Evolutionary conservation across 1,140 invertebrate species (phyloP).

Genomic region (Caenorhabditis remanei): DNA sequence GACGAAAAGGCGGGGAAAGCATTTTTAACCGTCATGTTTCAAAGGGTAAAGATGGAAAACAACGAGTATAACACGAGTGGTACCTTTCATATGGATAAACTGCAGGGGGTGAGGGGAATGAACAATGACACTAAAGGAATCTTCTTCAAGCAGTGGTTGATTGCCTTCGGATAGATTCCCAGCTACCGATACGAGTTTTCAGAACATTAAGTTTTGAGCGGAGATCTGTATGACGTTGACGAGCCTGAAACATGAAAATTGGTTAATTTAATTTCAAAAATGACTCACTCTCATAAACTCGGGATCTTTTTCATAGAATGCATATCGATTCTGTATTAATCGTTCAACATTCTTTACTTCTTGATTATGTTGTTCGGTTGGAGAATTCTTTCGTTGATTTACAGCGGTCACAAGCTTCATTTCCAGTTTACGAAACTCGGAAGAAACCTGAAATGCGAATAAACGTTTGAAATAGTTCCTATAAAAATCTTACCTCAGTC

Average conservation of each 20-base stretch:
- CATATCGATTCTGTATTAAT: slow-evolving; percentile 34
- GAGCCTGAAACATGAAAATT: slow-evolving; percentile 37
- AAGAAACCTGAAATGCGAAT: neutral
- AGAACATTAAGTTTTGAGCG: slow-evolving; percentile 59
- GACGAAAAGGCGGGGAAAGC: slow-evolving; percentile 32
- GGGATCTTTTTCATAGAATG: slow-evolving; percentile 43
- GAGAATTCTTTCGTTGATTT: neutral
- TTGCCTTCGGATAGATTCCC: slow-evolving; percentile 46
- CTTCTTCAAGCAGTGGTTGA: neutral
- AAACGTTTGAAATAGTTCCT: no score
- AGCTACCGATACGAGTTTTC: slow-evolving; percentile 54
- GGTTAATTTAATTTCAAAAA: neutral
- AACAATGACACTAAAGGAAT: neutral
- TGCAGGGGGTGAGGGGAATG: neutral
- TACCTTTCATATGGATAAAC: neutral
- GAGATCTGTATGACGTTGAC: slow-evolving; percentile 60
- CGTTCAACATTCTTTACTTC: slow-evolving; percentile 37
- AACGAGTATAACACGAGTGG: neutral
- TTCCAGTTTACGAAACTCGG: neutral
- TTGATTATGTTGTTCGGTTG: slow-evolving; percentile 19
- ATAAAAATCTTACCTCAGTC: neutral
- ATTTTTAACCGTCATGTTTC: slow-evolving; percentile 56
- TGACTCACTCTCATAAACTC: slow-evolving; percentile 44
- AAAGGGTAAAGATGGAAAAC: neutral
- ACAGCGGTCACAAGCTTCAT: slow-evolving; percentile 23